Evolutionary conservation across 2,888 invertebrate species (phyloP), one percentile per base, ranked within the genome.

Genomic region (Synergus laeviventris): DNA sequence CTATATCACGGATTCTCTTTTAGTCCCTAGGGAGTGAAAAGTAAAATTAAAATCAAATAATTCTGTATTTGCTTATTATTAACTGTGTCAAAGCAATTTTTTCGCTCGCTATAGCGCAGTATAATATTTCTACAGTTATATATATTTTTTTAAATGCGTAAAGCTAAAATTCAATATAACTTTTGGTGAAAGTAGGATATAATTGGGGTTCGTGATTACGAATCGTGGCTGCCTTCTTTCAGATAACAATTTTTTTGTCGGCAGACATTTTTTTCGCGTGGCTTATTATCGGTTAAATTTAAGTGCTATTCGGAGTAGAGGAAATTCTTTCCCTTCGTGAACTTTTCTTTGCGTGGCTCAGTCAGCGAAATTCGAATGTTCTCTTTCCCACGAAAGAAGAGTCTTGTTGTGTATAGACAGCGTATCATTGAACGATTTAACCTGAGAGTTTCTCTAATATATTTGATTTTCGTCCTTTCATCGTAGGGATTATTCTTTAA

Each of bases 301-400:
- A 64, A 39, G 39, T 39, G 39, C 62, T 18, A 39, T 64, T 64
- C 39, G 39, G 38, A 38, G 39, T 39, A 4, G 12, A 64, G 39
- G 39, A 39, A 64, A 39, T 64, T 64, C 18, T 18, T n/a, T 64
- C 39, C 62, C 62, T 39, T 64, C 14, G 21, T 4, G 62, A 64
- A 64, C 9, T 18, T 64, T 64, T 62, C 38, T 62, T 39, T 39
- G 38, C 39, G 21, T 56, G 56, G 21, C 21, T 64, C 39, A 39
- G 18, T 36, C 11, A 64, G 18, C 38, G 39, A 38, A 39, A 64
- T 38, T 39, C 39, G 39, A 39, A 21, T 64, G 62, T 64, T 64
- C 38, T 18, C 14, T 39, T 64, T 64, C 62, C 62, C 62, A 64
- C 39, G 62, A 14, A 3, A 38, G n/a, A 62, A n/a, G 38, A 62